Conservation (phyloP, 1,140 invertebrate genomes). For the Lucilia cuprina region DNA sequence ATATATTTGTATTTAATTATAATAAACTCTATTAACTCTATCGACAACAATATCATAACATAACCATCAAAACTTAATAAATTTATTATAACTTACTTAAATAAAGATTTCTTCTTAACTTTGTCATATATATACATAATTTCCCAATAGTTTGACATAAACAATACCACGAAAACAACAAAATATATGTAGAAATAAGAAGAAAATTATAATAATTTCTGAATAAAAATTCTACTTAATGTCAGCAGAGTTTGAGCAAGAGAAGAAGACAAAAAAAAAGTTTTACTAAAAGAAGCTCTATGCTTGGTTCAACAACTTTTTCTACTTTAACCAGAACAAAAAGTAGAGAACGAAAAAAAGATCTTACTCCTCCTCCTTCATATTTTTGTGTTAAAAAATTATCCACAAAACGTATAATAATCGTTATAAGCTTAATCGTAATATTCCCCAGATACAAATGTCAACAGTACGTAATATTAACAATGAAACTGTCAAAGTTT, state of each 20-base stretch:
- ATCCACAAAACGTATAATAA: background rate
- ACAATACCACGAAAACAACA: background rate
- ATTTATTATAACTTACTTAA: background rate
- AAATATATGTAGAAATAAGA: background rate
- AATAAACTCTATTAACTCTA: background rate
- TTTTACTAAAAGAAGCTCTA: background rate
- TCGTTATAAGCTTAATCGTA: background rate
- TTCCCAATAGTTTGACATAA: too few relatives aligned
- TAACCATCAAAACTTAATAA: constrained; percentile 18
- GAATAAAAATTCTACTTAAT: background rate
- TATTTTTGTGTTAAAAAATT: too few relatives aligned
- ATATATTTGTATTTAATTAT: background rate
- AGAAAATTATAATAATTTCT: background rate
- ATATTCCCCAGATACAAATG: constrained; percentile 30
- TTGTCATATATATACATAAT: too few relatives aligned
- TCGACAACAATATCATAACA: background rate
- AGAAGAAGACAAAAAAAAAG: background rate
- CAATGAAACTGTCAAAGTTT: constrained; percentile 30
- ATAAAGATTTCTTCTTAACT: background rate
- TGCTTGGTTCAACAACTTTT: background rate
- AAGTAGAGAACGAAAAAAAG: background rate
- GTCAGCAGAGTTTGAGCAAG: background rate
- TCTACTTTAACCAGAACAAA: background rate
- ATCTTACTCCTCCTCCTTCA: background rate
- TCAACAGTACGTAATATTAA: constrained; percentile 22